Percentiles rank a stretch among this genome's conserved stretches.
Evolutionary conservation across 2,888 invertebrate species (phyloP).

Genomic region (Drosophila borealis): DNA sequence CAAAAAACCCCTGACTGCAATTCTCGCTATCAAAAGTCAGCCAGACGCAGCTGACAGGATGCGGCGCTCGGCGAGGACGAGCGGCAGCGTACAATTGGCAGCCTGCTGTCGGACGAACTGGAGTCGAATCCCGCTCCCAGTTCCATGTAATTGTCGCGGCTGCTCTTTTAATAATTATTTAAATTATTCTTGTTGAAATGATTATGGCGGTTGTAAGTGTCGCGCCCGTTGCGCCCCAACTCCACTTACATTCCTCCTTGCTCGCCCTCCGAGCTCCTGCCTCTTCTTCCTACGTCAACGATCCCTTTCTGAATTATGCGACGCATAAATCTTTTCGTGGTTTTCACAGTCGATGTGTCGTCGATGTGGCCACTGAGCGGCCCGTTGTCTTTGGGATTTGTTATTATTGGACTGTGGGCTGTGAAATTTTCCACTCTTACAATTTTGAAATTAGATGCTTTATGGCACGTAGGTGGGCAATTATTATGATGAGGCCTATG

Average conservation of each 20-base stretch:
- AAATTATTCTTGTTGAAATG: slow-evolving; percentile 83
- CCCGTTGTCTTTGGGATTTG: slow-evolving; percentile 18
- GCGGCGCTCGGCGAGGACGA: slow-evolving; percentile 26
- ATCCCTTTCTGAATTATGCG: slow-evolving; percentile 66
- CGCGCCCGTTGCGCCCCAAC: slow-evolving; percentile 60
- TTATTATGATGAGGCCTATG: neutral
- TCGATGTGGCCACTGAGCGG: slow-evolving; percentile 16
- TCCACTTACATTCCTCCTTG: slow-evolving; percentile 12
- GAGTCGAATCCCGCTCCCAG: slow-evolving; percentile 1
- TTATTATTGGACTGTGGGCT: slow-evolving; percentile 3
- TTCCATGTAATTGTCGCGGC: slow-evolving; percentile 70
- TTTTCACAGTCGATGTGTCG: slow-evolving; percentile 68
- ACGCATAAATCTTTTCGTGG: slow-evolving; percentile 81
- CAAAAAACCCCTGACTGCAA: slow-evolving; percentile 48
- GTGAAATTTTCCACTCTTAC: neutral
- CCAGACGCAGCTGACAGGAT: slow-evolving; percentile 54
- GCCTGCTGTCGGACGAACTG: slow-evolving; percentile 63
- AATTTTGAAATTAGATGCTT: slow-evolving; percentile 22
- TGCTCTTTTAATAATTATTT: slow-evolving; percentile 80
- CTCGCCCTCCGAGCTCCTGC: neutral
- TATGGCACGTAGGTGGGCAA: neutral
- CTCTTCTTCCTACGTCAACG: slow-evolving; percentile 11
- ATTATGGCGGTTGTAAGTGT: slow-evolving; percentile 79
- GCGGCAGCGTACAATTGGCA: slow-evolving; percentile 45
- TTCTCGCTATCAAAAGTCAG: slow-evolving; percentile 48